Evolutionary conservation across 2,113 vertebrate genomes (phyloP), one percentile per base, ranked within the genome.

Genomic region (Muntiacus reevesi): DNA sequence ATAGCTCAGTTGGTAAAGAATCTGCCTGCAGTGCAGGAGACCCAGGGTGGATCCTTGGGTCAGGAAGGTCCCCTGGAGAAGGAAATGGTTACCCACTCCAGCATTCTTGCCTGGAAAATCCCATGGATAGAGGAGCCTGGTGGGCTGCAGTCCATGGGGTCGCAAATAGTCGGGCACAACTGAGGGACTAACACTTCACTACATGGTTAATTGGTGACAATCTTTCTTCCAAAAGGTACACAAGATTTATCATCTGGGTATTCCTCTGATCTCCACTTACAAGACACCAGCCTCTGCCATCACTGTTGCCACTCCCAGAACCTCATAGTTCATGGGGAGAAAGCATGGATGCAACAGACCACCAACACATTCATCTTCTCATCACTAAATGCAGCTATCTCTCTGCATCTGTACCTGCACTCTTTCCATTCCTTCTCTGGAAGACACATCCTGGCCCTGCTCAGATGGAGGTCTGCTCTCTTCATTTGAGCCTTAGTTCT

Each of bases 91-190:
- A 40, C 5, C 19, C n/a, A 71, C 19, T 23, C 21, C 67, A 71
- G 67, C 67, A 71, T 12, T 71, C 10, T 71, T 71, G n/a, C n/a
- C 67, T 71, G 19, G 5, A 71, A 71, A 71, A 23, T 71, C 67
- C n/a, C 67, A 40, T 67, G 8, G 67, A 71, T 2, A 71, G 9
- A 71, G n/a, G n/a, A 71, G 64, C n/a, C 67, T 71, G 19, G 19
- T 71, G n/a, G 67, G 67, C 67, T 23, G 19, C n/a, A 71, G n/a
- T 71, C 19, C n/a, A 36, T 40, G n/a, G n/a, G n/a, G 19, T 40
- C 0, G 0, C 17, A 23, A 23, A 40, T 23, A 71, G 67, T 71
- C 4, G 1, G 5, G 19, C 10, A 12, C 19, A 71, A 23, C 19
- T 71, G 67, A 71, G n/a, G 19, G n/a, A 71, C 67, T 71, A 40